A percentile compares a stretch with the other conserved stretches of the same genome.
Conservation (phyloP, 2,888 invertebrate genomes). For the Tipula helvola region DNA sequence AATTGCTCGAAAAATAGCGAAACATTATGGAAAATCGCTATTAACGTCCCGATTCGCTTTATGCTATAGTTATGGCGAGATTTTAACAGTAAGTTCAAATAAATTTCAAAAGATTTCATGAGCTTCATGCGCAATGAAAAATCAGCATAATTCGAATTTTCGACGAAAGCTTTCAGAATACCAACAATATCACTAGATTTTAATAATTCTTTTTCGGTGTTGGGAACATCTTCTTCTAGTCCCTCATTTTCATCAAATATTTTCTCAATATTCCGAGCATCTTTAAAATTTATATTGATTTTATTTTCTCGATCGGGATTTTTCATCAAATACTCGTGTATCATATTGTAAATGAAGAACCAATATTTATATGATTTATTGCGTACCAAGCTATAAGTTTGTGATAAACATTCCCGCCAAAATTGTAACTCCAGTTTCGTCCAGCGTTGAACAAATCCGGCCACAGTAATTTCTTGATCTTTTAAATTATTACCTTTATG, state of each 20-base stretch:
- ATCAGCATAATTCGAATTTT: slow-evolving; percentile 71
- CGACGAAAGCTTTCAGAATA: slow-evolving; percentile 71
- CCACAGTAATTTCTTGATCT: slow-evolving; percentile 57
- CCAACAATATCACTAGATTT: slow-evolving; percentile 28
- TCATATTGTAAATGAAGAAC: slow-evolving; percentile 71
- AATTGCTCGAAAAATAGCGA: slow-evolving; percentile 79
- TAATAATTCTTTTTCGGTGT: slow-evolving; percentile 21
- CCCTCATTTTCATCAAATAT: slow-evolving; percentile 25
- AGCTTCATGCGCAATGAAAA: slow-evolving; percentile 66
- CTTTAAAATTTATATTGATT: slow-evolving; percentile 22
- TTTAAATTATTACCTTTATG: slow-evolving; percentile 74
- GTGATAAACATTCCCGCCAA: slow-evolving; percentile 75
- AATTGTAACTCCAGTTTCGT: slow-evolving; percentile 75
- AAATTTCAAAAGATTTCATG: slow-evolving; percentile 69
- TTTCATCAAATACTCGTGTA: slow-evolving; percentile 46
- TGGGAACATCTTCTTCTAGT: slow-evolving; percentile 17
- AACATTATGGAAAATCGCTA: slow-evolving; percentile 66
- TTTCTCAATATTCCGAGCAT: slow-evolving; percentile 24
- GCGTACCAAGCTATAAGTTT: slow-evolving; percentile 49
- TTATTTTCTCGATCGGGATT: slow-evolving; percentile 19
- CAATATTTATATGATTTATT: slow-evolving; percentile 72
- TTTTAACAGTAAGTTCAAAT: slow-evolving; percentile 44
- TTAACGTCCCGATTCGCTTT: slow-evolving; percentile 27
- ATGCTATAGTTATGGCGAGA: background rate
- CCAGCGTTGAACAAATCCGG: slow-evolving; percentile 79